phyloP scores from a whole-genome alignment of 2,113 vertebrate species.

The Crocuta crocuta region DNA sequence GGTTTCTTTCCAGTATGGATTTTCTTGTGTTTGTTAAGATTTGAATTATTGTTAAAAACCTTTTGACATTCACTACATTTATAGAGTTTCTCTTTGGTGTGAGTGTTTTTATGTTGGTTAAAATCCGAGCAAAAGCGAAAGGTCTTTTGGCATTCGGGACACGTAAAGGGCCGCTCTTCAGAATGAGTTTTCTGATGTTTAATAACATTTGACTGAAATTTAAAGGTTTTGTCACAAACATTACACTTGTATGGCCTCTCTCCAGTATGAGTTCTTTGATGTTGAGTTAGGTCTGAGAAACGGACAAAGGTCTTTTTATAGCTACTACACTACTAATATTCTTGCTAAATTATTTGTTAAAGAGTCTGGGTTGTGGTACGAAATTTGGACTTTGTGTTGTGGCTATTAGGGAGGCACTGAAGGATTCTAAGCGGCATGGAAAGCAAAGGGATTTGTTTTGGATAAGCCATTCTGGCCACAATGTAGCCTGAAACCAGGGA shows the following conservation, averaged over 20 bases:
- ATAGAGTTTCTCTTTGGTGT: conserved; percentile 26
- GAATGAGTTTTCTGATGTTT: conserved; percentile 45
- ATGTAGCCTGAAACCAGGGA: neutral
- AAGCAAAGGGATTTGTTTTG: neutral
- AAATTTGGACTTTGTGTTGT: neutral
- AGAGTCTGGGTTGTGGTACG: neutral
- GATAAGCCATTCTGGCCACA: neutral
- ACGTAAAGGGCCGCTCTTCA: neutral
- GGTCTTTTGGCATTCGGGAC: neutral
- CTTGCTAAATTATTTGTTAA: neutral
- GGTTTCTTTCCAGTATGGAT: conserved; percentile 42
- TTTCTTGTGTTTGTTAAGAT: conserved; percentile 58
- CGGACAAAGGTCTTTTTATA: conserved; percentile 46
- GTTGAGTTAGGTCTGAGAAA: neutral
- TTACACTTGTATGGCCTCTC: conserved; percentile 28
- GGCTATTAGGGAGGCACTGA: neutral
- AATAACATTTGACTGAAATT: neutral
- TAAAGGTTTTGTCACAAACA: conserved; percentile 20
- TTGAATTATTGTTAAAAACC: conserved; percentile 42
- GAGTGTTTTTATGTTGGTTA: conserved; percentile 20
- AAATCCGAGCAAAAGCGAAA: neutral
- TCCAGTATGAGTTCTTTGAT: neutral
- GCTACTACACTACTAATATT: too few relatives aligned
- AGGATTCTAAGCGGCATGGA: neutral
- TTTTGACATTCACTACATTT: conserved; percentile 39